Base-by-base conservation (phyloP, 2,888 invertebrate species). In the Alcis repandata region DNA sequence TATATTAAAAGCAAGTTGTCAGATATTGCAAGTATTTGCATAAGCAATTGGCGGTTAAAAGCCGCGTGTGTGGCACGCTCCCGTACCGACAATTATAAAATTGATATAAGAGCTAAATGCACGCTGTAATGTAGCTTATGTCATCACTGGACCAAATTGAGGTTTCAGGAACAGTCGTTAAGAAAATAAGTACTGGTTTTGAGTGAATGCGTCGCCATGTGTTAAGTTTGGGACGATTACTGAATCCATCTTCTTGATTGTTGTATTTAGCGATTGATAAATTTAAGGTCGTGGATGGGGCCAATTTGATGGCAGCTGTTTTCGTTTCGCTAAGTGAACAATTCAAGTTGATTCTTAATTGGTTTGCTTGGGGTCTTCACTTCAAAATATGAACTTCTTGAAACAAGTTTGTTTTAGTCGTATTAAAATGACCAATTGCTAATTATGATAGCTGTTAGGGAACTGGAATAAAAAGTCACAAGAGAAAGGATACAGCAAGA, bases 151-250 rank as follows among this genome's bases (percentile, higher is more conserved):
- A 75, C 76, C 77, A 82, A 86, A 89, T 89, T 87, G 80, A 80
- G 83, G 86, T 83, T 87, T 87, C 85, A 87, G 84, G 83, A 86
- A 85, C 82, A 84, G 79, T 85, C 84, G 86, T 86, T 88, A 85
- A 79, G 73, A 43, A 59, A 56, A 52, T 56, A 67, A 61, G 48
- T 54, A 62, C 40, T 51, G 43, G 61, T 67, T 61, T 65, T 63
- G 51, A 68, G 73, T 72, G 69, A 70, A 74, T 17, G 20, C 43
- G 19, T 20, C 40, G 46, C 40, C 38, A 6, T 61, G 32, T 38
- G 56, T 52, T 53, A 63, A 64, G 61, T 64, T 67, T 63, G 19
- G 43, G 40, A 46, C 43, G 36, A 41, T 61, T 60, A 41, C 20
- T 48, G 66, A 73, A 78, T 78, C 73, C 72, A 77, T 84, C 78